Conservation (phyloP, 2,797 vertebrate genomes). For the Hypotaenidia philippensis region DNA sequence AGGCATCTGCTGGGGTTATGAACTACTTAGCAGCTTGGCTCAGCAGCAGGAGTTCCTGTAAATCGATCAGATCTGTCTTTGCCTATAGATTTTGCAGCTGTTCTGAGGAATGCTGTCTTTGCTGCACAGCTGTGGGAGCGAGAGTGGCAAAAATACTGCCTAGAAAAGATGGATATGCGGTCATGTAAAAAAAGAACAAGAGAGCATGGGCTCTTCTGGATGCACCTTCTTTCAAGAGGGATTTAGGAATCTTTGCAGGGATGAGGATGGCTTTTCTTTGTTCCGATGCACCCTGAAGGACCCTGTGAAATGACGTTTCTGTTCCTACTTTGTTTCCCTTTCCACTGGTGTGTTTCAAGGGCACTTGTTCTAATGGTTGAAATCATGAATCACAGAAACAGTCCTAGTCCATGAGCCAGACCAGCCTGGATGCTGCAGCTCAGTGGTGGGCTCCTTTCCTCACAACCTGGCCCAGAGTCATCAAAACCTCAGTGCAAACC, state of each 20-base stretch:
- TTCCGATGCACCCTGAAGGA: background rate
- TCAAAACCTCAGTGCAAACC: background rate
- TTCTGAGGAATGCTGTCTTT: background rate
- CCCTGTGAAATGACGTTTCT: background rate
- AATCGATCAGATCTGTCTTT: background rate
- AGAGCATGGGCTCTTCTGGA: background rate
- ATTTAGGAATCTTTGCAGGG: background rate
- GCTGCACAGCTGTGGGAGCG: background rate
- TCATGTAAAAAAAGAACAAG: background rate
- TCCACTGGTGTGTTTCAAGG: background rate
- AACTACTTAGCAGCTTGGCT: background rate
- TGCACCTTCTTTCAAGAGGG: background rate
- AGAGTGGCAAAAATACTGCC: background rate
- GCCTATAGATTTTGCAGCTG: conserved; percentile 6
- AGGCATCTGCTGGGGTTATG: conserved; percentile 11
- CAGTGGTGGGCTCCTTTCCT: background rate
- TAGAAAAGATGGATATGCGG: background rate
- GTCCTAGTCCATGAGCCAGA: rapidly evolving
- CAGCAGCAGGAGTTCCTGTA: background rate
- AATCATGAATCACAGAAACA: background rate
- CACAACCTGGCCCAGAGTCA: background rate
- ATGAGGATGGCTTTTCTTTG: background rate
- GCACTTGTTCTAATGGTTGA: background rate
- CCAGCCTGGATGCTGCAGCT: background rate
- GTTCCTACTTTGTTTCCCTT: background rate